A percentile compares a stretch with the other conserved stretches of the same genome.
These are phyloP conservation scores for Dolichotis patagonum DNA, from an alignment of 2,113 vertebrate species.

Conservation along the genomic window DNA sequence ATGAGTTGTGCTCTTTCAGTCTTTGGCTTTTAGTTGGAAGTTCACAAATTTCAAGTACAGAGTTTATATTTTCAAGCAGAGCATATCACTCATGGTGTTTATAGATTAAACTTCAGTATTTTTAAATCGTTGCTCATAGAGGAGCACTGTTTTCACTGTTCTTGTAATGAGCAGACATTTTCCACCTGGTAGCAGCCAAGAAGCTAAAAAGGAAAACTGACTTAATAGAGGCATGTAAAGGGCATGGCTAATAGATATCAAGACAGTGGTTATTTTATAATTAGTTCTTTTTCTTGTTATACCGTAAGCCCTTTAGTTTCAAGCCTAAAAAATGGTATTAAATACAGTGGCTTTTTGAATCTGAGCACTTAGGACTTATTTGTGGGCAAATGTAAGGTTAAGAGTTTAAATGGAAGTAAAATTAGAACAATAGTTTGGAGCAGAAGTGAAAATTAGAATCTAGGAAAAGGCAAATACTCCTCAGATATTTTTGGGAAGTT, in stretches of 20 bases:
- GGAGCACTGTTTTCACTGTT: background rate
- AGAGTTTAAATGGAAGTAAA: background rate
- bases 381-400: conserved; percentile 11
- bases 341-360: background rate
- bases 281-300: background rate
- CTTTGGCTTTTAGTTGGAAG: background rate
- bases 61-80: background rate
- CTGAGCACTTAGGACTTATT: background rate
- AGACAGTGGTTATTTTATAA: background rate
- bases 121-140: background rate
- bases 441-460: conserved; percentile 4
- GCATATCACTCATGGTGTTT: background rate
- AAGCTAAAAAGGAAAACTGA: background rate
- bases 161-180: background rate
- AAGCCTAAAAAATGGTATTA: background rate
- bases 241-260: background rate
- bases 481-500: background rate
- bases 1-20: background rate
- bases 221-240: background rate
- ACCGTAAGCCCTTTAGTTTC: background rate
- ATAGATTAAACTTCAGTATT: background rate
- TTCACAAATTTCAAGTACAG: background rate
- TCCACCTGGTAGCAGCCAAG: background rate
- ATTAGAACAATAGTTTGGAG: background rate
- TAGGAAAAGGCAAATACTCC: background rate